These are phyloP conservation scores for Pelecanus crispus DNA, from an alignment of 2,113 vertebrate species.

Conservation along the genomic window DNA sequence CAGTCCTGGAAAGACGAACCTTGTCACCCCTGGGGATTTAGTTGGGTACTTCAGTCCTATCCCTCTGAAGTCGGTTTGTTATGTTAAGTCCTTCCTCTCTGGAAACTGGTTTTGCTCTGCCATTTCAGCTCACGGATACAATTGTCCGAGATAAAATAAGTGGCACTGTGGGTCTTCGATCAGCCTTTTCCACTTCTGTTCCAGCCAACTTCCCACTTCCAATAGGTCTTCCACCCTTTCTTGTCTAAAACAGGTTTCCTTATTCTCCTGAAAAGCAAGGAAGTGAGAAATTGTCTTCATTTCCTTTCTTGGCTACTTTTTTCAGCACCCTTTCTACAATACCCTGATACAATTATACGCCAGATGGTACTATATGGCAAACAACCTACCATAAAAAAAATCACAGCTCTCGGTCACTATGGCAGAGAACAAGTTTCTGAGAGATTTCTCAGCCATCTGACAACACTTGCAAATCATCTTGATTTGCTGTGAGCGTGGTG, in stretches of 20 bases:
- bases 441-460: neutral
- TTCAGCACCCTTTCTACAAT: neutral
- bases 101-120: neutral
- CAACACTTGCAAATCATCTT: neutral
- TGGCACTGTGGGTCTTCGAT: neutral
- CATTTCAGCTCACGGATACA: neutral
- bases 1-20: neutral
- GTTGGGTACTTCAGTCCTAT: neutral
- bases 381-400: neutral
- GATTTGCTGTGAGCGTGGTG: neutral
- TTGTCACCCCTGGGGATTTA: neutral
- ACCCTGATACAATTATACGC: neutral
- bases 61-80: neutral
- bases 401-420: neutral
- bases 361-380: neutral
- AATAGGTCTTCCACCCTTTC: neutral
- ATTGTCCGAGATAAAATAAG: neutral
- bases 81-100: neutral
- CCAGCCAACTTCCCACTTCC: neutral
- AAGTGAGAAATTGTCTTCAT: neutral
- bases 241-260: neutral
- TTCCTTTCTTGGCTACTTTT: neutral
- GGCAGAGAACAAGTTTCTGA: neutral
- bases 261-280: neutral
- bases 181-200: neutral